Conservation (phyloP, 2,113 vertebrate species). For the Mungos mungo region DNA sequence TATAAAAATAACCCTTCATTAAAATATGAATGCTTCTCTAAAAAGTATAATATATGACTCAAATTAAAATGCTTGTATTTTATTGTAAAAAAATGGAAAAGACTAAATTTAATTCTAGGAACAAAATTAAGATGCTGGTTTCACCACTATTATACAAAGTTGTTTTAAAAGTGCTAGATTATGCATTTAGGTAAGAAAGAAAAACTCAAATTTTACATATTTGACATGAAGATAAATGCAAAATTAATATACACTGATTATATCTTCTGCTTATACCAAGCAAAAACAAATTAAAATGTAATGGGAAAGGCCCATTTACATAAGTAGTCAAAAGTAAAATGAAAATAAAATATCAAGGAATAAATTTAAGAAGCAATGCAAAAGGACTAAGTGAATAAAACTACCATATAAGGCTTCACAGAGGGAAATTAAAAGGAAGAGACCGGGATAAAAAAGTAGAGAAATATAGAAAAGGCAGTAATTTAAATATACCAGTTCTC, state of each 20-base stretch:
- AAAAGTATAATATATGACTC: background rate
- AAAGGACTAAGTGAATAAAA: background rate
- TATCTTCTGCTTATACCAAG: conserved; percentile 30
- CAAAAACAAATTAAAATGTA: conserved; percentile 9
- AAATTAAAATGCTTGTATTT: conserved; percentile 7
- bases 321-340: conserved; percentile 35
- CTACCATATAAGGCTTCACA: background rate
- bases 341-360: conserved; percentile 14
- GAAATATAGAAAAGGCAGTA: background rate
- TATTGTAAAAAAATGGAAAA: background rate
- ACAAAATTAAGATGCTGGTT: background rate
- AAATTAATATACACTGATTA: conserved; percentile 49
- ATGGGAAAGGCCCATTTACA: background rate
- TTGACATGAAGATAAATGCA: conserved; percentile 10
- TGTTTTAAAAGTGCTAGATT: background rate
- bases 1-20: conserved; percentile 18
- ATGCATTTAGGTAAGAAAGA: background rate
- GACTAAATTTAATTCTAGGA: conserved; percentile 4
- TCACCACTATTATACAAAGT: background rate
- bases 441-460: conserved; percentile 27
- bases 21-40: background rate
- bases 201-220: background rate
- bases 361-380: conserved; percentile 26
- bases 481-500: background rate
- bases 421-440: conserved; percentile 16